Percentiles rank a stretch among this genome's conserved stretches.
Conservation (phyloP, 2,797 vertebrate species). For the Gymnoscopelus microlampas region DNA sequence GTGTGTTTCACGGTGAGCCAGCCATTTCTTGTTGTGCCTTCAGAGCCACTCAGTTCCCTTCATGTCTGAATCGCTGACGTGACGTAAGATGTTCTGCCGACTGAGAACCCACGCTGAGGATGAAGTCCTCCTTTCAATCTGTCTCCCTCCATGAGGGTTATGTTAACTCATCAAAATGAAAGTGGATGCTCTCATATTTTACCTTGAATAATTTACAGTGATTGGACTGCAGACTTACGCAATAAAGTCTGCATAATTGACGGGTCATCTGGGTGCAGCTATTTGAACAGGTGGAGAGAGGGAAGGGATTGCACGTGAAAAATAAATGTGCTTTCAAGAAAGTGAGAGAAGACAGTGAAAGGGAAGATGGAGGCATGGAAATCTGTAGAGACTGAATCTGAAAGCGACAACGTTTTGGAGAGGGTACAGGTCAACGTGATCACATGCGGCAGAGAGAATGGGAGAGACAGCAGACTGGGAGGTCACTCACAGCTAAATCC, state of each 20-base stretch:
- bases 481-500: background rate
- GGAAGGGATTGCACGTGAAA: too few relatives aligned
- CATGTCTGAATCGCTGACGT: slow-evolving; percentile 36
- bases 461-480: background rate
- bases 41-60: slow-evolving; percentile 38
- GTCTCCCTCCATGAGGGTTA: slow-evolving; percentile 35
- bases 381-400: too few relatives aligned
- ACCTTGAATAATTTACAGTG: slow-evolving; percentile 57
- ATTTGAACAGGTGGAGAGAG: slow-evolving; percentile 20
- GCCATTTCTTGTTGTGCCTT: slow-evolving; percentile 12
- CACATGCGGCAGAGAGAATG: too few relatives aligned
- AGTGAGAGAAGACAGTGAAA: too few relatives aligned
- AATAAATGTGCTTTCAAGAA: too few relatives aligned
- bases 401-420: too few relatives aligned
- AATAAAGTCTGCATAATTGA: slow-evolving; percentile 58
- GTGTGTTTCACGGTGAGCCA: slow-evolving; percentile 18
- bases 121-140: slow-evolving; percentile 17
- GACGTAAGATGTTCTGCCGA: slow-evolving; percentile 45
- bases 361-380: too few relatives aligned
- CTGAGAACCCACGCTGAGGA: slow-evolving; percentile 20
- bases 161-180: slow-evolving; percentile 63
- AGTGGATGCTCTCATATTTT: slow-evolving; percentile 40
- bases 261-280: slow-evolving; percentile 41
- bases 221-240: slow-evolving; percentile 57
- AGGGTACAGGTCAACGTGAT: too few relatives aligned